Evolutionary conservation across 2,888 invertebrate genomes (phyloP), one percentile per base, ranked within the genome.

Genomic region (Autographa gamma): DNA sequence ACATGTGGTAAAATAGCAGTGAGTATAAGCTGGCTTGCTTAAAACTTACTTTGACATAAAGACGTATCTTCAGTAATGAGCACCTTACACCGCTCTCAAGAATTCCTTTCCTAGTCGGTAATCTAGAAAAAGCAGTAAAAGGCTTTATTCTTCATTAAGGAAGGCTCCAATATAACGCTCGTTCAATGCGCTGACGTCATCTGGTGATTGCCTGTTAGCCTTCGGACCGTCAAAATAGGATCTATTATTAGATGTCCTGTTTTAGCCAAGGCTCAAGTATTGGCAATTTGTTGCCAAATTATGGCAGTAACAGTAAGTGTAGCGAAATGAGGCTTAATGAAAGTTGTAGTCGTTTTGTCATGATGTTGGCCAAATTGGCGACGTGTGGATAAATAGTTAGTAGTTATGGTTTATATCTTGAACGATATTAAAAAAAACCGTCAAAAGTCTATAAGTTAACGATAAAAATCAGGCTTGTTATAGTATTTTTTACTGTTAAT

Each of bases 131-230:
- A 4, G 25, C 19, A 56, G 19, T 19, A 52, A 34, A 66, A 56
- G 31, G 32, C 9, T 54, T 34, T 41, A 56, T 14, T 56, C 59
- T 75, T 69, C 66, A 60, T 56, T 43, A 64, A 70, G 70, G 63
- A 79, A 66, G 66, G 60, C 58, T 25, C 63, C 31, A 66, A 60
- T 66, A 60, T 58, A 75, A 74, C 60, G 79, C 65, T 43, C 76
- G 63, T 60, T 69, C 65, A 74, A 48, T 69, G 62, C 63, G 18
- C 13, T 63, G 64, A 75, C 76, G 70, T 79, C 80, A 76, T 59
- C 58, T 14, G 38, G 52, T 76, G 79, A 76, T 76, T 79, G 65
- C 75, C 70, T 76, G 41, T 54, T 41, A 66, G n/a, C 56, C 69
- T 75, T 63, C 65, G 32, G 56, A 52, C 14, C 43, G 64, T 54